phyloP scores from a whole-genome alignment of 2,797 vertebrate species.

The Acanthis flammea region DNA sequence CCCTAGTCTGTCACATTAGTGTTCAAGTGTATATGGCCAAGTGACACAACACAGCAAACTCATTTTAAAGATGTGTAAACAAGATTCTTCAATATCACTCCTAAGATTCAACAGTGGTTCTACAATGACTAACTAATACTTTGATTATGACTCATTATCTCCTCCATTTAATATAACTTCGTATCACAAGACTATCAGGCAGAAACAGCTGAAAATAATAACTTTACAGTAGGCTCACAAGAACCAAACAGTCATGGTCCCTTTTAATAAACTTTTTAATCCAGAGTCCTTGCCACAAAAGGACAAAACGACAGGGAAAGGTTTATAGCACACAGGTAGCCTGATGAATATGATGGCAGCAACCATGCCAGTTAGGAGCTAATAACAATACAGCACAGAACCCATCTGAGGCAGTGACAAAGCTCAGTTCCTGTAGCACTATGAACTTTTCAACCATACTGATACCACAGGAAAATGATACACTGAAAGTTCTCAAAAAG shows the following conservation, averaged over 20 bases:
- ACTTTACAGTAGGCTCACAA: neutral
- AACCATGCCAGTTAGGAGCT: neutral
- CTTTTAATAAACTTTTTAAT: neutral
- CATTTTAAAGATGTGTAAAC: neutral
- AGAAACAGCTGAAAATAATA: neutral
- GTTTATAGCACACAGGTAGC: neutral
- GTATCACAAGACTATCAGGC: neutral
- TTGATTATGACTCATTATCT: neutral
- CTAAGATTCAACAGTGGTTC: neutral
- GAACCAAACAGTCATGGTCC: neutral
- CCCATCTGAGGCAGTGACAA: neutral
- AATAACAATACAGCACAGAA: neutral
- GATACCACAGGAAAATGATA: neutral
- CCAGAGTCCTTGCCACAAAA: neutral
- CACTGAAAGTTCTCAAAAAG: neutral
- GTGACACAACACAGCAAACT: neutral
- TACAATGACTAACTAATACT: neutral
- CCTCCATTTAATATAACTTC: neutral
- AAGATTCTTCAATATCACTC: neutral
- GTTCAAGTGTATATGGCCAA: neutral
- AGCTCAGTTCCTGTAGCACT: neutral
- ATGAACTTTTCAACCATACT: neutral
- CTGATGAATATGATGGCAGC: neutral
- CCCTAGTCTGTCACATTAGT: neutral
- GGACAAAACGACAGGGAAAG: neutral